phyloP scores from a whole-genome alignment of 1,140 invertebrate species.

The Thaumatotibia leucotreta region DNA sequence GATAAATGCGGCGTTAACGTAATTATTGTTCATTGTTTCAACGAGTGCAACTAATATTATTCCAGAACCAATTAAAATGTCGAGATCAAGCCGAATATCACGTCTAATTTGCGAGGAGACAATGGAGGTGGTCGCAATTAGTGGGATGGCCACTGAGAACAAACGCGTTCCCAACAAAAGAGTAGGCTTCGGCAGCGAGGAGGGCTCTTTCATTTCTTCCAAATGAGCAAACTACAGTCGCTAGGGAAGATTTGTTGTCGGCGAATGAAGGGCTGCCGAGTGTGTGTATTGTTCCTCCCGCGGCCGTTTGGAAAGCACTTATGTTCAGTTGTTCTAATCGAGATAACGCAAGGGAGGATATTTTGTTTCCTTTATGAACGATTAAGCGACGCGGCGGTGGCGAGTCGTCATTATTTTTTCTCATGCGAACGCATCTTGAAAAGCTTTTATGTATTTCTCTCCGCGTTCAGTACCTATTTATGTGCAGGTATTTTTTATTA shows the following conservation, averaged over 20 bases:
- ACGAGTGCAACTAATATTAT: conserved; percentile 12
- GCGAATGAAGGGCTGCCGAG: conserved; percentile 60
- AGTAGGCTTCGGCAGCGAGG: conserved; percentile 47
- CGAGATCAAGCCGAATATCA: conserved; percentile 45
- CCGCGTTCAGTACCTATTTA: no score
- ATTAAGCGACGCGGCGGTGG: not conserved
- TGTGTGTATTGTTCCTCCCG: conserved; percentile 61
- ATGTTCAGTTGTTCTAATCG: conserved; percentile 59
- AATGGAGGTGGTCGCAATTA: conserved; percentile 72
- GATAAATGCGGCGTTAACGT: not conserved
- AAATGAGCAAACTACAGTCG: conserved; percentile 73
- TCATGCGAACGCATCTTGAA: not conserved
- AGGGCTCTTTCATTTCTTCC: conserved; percentile 71
- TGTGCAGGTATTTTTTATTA: no score
- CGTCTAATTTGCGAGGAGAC: conserved; percentile 61
- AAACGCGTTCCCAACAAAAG: conserved; percentile 68
- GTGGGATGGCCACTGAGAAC: conserved; percentile 71
- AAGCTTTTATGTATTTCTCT: no score
- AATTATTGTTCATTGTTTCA: not conserved
- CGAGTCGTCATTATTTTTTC: not conserved
- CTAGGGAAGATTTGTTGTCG: conserved; percentile 68
- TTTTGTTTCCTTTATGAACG: conserved; percentile 22
- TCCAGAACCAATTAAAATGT: conserved; percentile 24
- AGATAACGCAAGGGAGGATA: conserved; percentile 49
- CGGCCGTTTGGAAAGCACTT: conserved; percentile 65